Base-by-base conservation (phyloP, 2,113 vertebrate genomes). In the Psammodynastes pulverulentus region DNA sequence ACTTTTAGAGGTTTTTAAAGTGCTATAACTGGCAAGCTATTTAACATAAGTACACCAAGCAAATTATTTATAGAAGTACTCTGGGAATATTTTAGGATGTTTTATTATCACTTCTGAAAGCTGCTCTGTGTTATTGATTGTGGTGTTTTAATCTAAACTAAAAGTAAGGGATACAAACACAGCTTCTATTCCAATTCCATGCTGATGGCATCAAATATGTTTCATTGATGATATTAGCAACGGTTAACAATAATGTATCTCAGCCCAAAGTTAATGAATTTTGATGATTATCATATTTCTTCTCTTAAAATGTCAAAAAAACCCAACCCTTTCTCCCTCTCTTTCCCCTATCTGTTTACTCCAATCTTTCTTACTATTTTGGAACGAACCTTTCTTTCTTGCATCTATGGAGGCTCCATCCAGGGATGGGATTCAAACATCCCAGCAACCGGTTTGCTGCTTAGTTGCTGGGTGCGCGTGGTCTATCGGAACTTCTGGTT, bases 1-100 rank as follows among this genome's bases (percentile, higher is more conserved):
- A 97, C 97, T 97, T 97, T 97, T 96, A 96, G 96, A 97, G 96
- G 96, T 96, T 98, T 97, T 97, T 94, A 96, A 96, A 97, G 95
- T 95, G 95, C 96, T 95, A 95, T 97, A 98, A 97, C 96, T 97
- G 98, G 97, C 97, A 98, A 97, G 96, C 97, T 97, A 98, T 98
- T 98, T 97, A 98, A 97, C 97, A 97, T 98, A 98, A 98, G 97
- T 98, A 97, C 95, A 97, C 95, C 96, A 97, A 98, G 94, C 97
- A 97, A 98, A 98, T 98, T 98, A 98, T 98, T 98, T 98, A 98
- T 98, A 97, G 97, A 97, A 94, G 93, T 96, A 97, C 97, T 98
- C 97, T 98, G 97, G 96, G 97, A 98, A 97, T 97, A 98, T 98
- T 98, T 98, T 98, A 97, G 94, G 96, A 95, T 97, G 96, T 97